A percentile compares a stretch with the other conserved stretches of the same genome.
Evolutionary conservation across 2,797 vertebrate genomes (phyloP).

Genomic region (Hemibagrus guttatus): DNA sequence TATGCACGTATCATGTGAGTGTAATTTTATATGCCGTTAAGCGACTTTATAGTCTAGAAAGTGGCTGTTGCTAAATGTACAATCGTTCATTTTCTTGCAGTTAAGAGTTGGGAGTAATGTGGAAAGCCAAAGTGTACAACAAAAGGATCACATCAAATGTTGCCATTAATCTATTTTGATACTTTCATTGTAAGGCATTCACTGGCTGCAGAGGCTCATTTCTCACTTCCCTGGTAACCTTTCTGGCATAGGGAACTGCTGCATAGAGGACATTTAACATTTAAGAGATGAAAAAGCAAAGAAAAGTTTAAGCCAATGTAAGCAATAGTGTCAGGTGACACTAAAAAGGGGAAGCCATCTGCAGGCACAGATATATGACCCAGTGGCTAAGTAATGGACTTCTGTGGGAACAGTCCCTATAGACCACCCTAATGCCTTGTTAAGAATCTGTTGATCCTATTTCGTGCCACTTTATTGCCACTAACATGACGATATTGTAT

Average conservation of each 20-base stretch:
- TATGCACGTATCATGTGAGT: neutral
- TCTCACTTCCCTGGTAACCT: neutral
- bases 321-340: conserved; percentile 69
- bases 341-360: conserved; percentile 76
- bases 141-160: neutral
- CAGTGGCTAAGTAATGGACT: conserved; percentile 67
- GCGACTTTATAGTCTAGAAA: neutral
- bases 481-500: conserved; percentile 64
- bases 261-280: conserved; percentile 45
- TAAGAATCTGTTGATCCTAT: conserved; percentile 68
- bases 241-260: neutral
- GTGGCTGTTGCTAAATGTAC: neutral
- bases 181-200: no score
- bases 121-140: neutral
- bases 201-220: neutral
- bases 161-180: neutral
- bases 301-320: conserved; percentile 55
- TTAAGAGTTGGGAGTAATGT: neutral
- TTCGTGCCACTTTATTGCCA: conserved; percentile 64
- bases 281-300: conserved; percentile 59
- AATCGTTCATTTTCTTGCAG: neutral
- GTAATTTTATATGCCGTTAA: neutral
- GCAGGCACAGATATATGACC: conserved; percentile 67
- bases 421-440: conserved; percentile 60
- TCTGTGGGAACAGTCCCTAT: conserved; percentile 59